A percentile compares a stretch with the other conserved stretches of the same genome.
Conservation (phyloP, 2,888 invertebrate species). For the Scaptomyza caliginosa region DNA sequence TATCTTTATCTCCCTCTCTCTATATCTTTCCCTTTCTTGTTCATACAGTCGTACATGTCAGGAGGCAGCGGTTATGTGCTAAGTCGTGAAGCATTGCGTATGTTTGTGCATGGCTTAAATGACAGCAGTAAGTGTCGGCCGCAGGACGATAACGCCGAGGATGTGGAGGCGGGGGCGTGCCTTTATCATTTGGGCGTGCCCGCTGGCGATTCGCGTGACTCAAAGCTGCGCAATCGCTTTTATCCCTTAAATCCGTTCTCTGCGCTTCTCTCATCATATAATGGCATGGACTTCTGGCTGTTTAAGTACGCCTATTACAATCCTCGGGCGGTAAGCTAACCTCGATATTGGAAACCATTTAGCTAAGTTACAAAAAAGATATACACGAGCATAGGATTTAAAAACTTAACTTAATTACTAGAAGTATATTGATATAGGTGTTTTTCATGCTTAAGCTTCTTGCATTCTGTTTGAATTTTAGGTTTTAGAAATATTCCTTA, state of each 20-base stretch:
- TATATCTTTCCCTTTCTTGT: not conserved
- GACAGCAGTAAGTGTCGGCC: conserved; percentile 84
- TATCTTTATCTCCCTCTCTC: not conserved
- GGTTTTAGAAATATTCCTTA: too few species aligned
- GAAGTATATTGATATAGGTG: too few species aligned
- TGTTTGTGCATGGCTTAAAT: conserved; percentile 89
- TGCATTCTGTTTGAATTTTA: too few species aligned
- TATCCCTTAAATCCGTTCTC: conserved; percentile 96
- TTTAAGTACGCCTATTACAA: conserved; percentile 96
- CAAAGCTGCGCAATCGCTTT: conserved; percentile 93
- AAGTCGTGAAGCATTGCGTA: conserved; percentile 89
- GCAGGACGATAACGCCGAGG: conserved; percentile 85
- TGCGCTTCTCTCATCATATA: conserved; percentile 94
- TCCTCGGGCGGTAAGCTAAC: conserved; percentile 86
- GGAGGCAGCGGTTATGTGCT: conserved; percentile 96
- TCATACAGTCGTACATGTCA: conserved; percentile 91
- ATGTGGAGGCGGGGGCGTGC: conserved; percentile 86
- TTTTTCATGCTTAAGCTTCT: too few species aligned
- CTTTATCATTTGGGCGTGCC: conserved; percentile 91
- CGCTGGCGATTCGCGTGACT: conserved; percentile 95
- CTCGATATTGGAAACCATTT: too few species aligned
- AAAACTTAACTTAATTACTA: too few species aligned
- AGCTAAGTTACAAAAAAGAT: too few species aligned
- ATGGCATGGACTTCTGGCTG: conserved; percentile 91
- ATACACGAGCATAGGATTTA: too few species aligned